Evolutionary conservation across 2,113 vertebrate species (phyloP), one percentile per base, ranked within the genome.

Genomic region (Carassius auratus): DNA sequence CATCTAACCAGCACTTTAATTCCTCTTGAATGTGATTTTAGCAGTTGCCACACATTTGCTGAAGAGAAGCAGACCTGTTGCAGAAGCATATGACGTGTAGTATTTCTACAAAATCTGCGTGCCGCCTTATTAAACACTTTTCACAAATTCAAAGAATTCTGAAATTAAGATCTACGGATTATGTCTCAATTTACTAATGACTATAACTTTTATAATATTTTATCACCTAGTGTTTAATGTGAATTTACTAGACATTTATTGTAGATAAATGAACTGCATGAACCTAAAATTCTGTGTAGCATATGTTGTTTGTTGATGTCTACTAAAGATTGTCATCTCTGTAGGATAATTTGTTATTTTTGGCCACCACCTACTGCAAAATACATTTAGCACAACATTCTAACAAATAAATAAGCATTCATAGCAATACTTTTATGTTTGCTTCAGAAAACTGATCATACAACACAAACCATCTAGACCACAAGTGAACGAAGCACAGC

Each of bases 1-100:
- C 77, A 42, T 36, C 17, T 61, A 64, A 80, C 33, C 77, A 80
- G 19, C 59, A 45, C 42, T 81, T 68, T 68, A 81, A 68, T 68
- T 52, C 23, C 42, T 81, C 42, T 64, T 81, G 9, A 81, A 68
- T 10, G n/a, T 9, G 59, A 50, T 81, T 66, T 81, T 30, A n/a
- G n/a, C n/a, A n/a, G n/a, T n/a, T n/a, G n/a, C n/a, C n/a, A n/a
- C n/a, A n/a, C n/a, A n/a, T 30, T 30, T 30, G 74, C 74, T 17
- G 15, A 30, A 17, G 6, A 13, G 8, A 26, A 30, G 7, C 23
- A 52, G 6, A 30, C n/a, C 33, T 52, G 45, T 52, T 52, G 74
- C 71, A 74, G 21, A 74, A 74, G 2, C 17, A 23, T 5, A 17
- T 48, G 48, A 76, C 14, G 45, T 76, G 9, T 30, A 26, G 48